Percentiles rank a stretch among this genome's conserved stretches.
These are phyloP conservation scores for Toxonevra muliebris DNA, from an alignment of 2,888 invertebrate species.

Conservation along the genomic window DNA sequence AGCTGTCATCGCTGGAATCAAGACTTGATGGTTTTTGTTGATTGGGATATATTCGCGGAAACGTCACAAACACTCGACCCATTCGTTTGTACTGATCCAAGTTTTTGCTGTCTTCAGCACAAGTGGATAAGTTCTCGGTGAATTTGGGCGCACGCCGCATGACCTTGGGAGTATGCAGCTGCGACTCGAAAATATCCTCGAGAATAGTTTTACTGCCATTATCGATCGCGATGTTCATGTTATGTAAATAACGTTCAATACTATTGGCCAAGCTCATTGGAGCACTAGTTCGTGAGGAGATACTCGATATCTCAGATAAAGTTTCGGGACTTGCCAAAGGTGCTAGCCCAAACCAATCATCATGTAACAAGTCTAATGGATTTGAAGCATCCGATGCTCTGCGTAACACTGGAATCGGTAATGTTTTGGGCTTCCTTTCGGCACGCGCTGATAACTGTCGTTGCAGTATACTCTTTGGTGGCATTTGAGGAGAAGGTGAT, in stretches of 20 bases:
- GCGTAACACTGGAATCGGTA: slow-evolving; percentile 52
- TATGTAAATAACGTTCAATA: slow-evolving; percentile 61
- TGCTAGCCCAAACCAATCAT: slow-evolving; percentile 76
- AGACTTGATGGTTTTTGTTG: slow-evolving; percentile 26
- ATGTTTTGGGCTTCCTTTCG: slow-evolving; percentile 52
- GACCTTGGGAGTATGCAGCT: slow-evolving; percentile 68
- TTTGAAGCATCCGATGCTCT: slow-evolving; percentile 56
- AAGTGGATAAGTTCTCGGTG: slow-evolving; percentile 71
- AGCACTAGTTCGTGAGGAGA: slow-evolving; percentile 74
- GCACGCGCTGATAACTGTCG: slow-evolving; percentile 54
- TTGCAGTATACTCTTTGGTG: slow-evolving; percentile 47
- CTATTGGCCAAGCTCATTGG: slow-evolving; percentile 65
- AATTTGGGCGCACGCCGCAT: slow-evolving; percentile 75
- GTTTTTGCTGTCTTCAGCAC: slow-evolving; percentile 73
- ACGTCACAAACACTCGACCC: slow-evolving; percentile 66
- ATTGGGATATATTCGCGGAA: slow-evolving; percentile 57
- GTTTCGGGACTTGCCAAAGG: slow-evolving; percentile 86
- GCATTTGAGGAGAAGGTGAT: slow-evolving; percentile 44
- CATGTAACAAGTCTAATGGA: slow-evolving; percentile 69
- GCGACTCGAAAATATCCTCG: slow-evolving; percentile 65
- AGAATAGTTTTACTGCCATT: slow-evolving; percentile 52
- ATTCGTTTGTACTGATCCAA: slow-evolving; percentile 68
- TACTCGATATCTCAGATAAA: slow-evolving; percentile 81
- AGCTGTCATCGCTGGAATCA: slow-evolving; percentile 53
- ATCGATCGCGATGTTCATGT: slow-evolving; percentile 36